A percentile compares a stretch with the other conserved stretches of the same genome.
Conservation (phyloP, 2,888 invertebrate species). For the Hipparchia semele region DNA sequence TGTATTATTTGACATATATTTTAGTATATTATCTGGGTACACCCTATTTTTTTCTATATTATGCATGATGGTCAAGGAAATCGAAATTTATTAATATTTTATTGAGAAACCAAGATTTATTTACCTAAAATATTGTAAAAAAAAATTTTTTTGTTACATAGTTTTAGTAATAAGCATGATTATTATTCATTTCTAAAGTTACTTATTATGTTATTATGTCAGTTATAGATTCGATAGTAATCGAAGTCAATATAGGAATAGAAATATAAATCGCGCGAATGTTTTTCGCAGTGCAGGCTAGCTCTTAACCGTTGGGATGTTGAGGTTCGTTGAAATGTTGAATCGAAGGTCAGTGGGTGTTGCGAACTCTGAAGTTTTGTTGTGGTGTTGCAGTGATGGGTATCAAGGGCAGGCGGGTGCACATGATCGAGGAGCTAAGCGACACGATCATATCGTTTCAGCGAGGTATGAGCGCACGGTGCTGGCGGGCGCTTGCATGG, state of each 20-base stretch:
- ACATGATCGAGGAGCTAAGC: conserved; percentile 99
- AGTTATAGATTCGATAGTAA: background rate
- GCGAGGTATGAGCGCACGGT: conserved; percentile 91
- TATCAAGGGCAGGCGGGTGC: conserved; percentile 98
- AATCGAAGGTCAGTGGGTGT: conserved; percentile 12
- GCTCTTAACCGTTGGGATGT: background rate
- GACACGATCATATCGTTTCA: conserved; percentile 99
- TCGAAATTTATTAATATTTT: too few species aligned
- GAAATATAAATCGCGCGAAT: too few species aligned
- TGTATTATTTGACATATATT: background rate
- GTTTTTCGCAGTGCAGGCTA: too few species aligned
- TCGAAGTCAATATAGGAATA: too few species aligned
- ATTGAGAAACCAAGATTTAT: background rate
- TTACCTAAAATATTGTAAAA: background rate
- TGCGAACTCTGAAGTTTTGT: conserved; percentile 48
- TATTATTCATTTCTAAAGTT: background rate
- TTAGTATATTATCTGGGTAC: background rate
- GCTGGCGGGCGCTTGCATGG: conserved; percentile 67
- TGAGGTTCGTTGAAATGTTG: background rate
- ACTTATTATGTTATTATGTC: background rate
- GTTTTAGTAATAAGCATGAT: background rate
- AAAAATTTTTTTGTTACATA: background rate
- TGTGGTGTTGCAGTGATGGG: conserved; percentile 95
- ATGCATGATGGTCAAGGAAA: background rate
- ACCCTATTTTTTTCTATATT: background rate